Evolutionary conservation across 2,888 invertebrate genomes (phyloP), one percentile per base, ranked within the genome.

Genomic region (Clanis bilineata): DNA sequence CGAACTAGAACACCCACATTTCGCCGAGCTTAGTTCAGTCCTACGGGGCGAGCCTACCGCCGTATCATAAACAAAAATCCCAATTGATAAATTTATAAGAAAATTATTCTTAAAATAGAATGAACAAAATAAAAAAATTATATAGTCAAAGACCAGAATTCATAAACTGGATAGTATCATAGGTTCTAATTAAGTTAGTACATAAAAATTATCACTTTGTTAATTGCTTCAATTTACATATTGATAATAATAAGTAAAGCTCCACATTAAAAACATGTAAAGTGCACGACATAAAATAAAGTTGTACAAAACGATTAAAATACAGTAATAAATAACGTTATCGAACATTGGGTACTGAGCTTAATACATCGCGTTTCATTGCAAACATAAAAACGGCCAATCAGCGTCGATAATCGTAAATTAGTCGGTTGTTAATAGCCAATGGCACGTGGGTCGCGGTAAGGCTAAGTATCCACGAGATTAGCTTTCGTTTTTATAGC

Each of bases 401-500:
- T 51, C 51, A 51, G 6, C 28, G 32, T 21, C 51, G 51, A 51
- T 51, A 51, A 51, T 18, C 51, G 28, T 51, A 51, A 51, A 51
- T 51, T 65, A 63, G 61, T 55, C 59, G 62, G 62, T 62, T 41
- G 56, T 56, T 56, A 28, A 62, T 62, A 44, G 62, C 22, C 54
- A 45, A 57, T 39, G 18, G 54, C 56, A 45, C 51, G 28, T 47
- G 44, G 22, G 54, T 56, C 63, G 58, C 38, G 58, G 54, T 62
- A 44, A 61, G 41, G 58, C 44, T 12, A 44, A 28, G 45, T 39
- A 15, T 38, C 28, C 21, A 41, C 47, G 32, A 54, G 28, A 51
- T 60, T 64, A 56, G 58, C 59, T 61, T 60, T 64, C 60, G 58
- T 60, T 64, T 62, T 60, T 60, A 47, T 47, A 18, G 45, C 25